Conservation (phyloP, 2,888 invertebrate genomes). For the Zeuzera pyrina region DNA sequence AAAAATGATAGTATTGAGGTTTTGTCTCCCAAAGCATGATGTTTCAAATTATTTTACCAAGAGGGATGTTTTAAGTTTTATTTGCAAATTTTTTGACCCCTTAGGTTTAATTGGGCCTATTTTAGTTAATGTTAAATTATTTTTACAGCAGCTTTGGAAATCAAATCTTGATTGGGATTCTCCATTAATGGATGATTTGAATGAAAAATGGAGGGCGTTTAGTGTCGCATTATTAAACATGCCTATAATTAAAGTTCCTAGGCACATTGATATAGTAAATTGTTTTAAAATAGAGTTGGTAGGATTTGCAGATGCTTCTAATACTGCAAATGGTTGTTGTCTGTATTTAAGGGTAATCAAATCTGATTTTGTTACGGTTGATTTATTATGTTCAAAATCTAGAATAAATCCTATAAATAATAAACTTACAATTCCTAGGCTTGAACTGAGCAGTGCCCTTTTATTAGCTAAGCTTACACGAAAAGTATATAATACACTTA, state of each 20-base stretch:
- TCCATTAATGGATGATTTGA: too few species aligned
- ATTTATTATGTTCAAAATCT: slow-evolving; percentile 2
- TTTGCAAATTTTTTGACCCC: background rate
- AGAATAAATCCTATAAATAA: background rate
- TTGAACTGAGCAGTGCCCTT: slow-evolving; percentile 1
- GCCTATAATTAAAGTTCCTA: background rate
- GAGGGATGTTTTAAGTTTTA: background rate
- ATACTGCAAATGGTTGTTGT: slow-evolving; percentile 1
- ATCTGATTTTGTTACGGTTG: background rate
- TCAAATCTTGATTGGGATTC: too few species aligned
- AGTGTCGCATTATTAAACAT: background rate
- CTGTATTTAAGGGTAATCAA: slow-evolving; percentile 1
- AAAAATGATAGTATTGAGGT: background rate
- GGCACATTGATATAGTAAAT: background rate
- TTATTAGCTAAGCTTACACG: background rate
- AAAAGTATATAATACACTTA: slow-evolving; percentile 1
- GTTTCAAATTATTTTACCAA: background rate
- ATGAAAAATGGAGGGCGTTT: too few species aligned
- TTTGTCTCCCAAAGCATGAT: too few species aligned
- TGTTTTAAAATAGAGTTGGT: background rate
- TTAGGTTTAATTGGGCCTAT: slow-evolving; percentile 1
- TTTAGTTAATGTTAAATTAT: background rate
- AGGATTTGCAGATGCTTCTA: slow-evolving; percentile 2
- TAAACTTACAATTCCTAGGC: slow-evolving; percentile 1
- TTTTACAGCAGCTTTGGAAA: background rate